Conservation (phyloP, 2,113 vertebrate species). For the Cephalopterus ornatus region DNA sequence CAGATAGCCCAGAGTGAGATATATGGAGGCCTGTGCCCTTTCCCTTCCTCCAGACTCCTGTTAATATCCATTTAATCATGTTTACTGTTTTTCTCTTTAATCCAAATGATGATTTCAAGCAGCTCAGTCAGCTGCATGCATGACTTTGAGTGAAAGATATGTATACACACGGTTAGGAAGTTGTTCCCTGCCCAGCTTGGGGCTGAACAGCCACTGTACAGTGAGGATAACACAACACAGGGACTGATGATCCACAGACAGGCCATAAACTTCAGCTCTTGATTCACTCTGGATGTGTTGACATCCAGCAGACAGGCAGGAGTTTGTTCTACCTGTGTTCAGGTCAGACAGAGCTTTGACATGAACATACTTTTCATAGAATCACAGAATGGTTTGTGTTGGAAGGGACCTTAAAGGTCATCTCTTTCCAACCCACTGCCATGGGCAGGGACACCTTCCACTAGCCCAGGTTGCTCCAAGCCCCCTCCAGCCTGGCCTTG, state of each 20-base stretch:
- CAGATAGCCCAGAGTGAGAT: background rate
- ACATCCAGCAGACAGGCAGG: background rate
- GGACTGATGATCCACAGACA: background rate
- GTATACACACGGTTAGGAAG: background rate
- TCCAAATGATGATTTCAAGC: slow-evolving; percentile 29
- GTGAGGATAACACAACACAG: background rate
- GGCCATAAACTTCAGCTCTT: background rate
- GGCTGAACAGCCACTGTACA: background rate
- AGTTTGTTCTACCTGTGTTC: background rate
- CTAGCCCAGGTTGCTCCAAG: background rate
- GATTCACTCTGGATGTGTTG: background rate
- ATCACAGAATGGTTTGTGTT: background rate
- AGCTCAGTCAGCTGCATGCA: background rate
- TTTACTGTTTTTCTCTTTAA: slow-evolving; percentile 18
- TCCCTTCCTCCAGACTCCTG: background rate
- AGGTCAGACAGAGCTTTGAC: background rate
- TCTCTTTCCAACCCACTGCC: accelerated
- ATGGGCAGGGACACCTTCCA: background rate
- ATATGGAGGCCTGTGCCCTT: background rate
- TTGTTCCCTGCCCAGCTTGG: background rate
- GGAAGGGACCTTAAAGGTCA: background rate
- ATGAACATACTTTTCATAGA: background rate
- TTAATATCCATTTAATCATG: slow-evolving; percentile 41
- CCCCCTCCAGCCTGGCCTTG: background rate
- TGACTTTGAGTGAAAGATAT: slow-evolving; percentile 7